A percentile compares a stretch with the other conserved stretches of the same genome.
Evolutionary conservation across 2,113 vertebrate genomes (phyloP).

Genomic region (Lichenostomus cassidix): DNA sequence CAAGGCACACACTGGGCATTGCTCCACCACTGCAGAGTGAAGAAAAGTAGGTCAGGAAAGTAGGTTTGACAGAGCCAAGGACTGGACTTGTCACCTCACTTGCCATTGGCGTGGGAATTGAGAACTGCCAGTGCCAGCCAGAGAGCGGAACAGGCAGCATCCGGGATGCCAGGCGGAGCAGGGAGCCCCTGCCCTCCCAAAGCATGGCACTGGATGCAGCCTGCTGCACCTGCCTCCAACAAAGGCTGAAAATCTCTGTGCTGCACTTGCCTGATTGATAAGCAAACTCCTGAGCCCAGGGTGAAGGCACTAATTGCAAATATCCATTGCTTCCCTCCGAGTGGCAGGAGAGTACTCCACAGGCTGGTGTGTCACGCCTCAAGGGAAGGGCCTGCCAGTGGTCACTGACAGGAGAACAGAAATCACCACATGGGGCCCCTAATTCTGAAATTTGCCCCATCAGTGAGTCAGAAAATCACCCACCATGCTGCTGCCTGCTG

Average conservation of each 20-base stretch:
- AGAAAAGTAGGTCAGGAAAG: slow-evolving; percentile 86
- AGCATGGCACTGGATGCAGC: not conserved
- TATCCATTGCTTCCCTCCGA: not conserved
- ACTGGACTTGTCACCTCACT: slow-evolving; percentile 87
- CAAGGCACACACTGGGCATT: slow-evolving; percentile 41
- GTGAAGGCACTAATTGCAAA: slow-evolving; percentile 18
- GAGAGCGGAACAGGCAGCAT: not conserved
- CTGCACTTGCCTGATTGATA: not conserved
- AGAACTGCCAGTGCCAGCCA: slow-evolving; percentile 37
- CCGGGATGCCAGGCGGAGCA: not conserved
- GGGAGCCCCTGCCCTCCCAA: not conserved
- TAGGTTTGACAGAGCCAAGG: slow-evolving; percentile 79
- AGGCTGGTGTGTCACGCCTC: not conserved
- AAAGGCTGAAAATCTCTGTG: slow-evolving; percentile 1
- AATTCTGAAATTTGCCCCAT: not conserved
- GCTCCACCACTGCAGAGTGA: slow-evolving; percentile 62
- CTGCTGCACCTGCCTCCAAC: not conserved
- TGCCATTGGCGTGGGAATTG: slow-evolving; percentile 71
- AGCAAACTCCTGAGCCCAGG: not conserved
- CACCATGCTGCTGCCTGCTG: not conserved
- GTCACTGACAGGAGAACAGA: not conserved
- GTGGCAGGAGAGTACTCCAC: not conserved
- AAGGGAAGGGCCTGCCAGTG: not conserved
- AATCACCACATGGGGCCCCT: not conserved
- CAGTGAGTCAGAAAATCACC: not conserved